Base-by-base conservation (phyloP, 2,888 invertebrate species). In the Diarsia dahlii region DNA sequence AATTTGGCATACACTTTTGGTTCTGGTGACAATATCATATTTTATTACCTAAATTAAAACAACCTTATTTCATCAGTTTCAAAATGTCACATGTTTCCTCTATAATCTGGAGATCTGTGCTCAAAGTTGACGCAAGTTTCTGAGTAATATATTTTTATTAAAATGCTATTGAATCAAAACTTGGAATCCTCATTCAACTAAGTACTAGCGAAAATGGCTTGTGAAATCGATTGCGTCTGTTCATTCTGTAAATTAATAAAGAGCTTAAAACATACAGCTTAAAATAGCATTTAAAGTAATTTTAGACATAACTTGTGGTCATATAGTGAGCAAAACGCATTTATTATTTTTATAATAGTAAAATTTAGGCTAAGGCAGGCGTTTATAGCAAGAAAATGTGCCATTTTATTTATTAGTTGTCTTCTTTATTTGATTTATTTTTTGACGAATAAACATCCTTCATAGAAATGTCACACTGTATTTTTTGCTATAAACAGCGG, bases 231-330 rank as follows among this genome's bases (percentile, higher is more conserved):
- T 39, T 39, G 39, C 5, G 15, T 64, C 46, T 52, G 76, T 56
- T 81, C 48, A 63, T 78, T 74, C 54, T 75, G 60, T 67, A 18
- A 81, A n/a, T n/a, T n/a, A n/a, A 45, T 34, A 23, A 23, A 18
- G 9, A 60, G 52, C 64, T 65, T 80, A 52, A 52, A 73, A 64
- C 4, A 6, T 80, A 58, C 72, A 80, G 50, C 77, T 34, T 80
- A 45, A 48, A 46, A 23, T 46, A 46, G 12, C 8, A 9, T 50
- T 46, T 18, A 12, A 52, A 64, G 15, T 23, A 23, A 23, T 75
- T 46, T 8, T 23, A 71, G 46, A 13, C 20, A n/a, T 65, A 39
- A 18, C 13, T 63, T 62, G 48, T n/a, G 18, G 46, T 54, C 79
- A 54, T 46, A 50, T 46, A 50, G 54, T 28, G 58, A 28, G 39